phyloP scores from a whole-genome alignment of 92 coral and sea anemone genomes.

The Phenganax subtilis region DNA sequence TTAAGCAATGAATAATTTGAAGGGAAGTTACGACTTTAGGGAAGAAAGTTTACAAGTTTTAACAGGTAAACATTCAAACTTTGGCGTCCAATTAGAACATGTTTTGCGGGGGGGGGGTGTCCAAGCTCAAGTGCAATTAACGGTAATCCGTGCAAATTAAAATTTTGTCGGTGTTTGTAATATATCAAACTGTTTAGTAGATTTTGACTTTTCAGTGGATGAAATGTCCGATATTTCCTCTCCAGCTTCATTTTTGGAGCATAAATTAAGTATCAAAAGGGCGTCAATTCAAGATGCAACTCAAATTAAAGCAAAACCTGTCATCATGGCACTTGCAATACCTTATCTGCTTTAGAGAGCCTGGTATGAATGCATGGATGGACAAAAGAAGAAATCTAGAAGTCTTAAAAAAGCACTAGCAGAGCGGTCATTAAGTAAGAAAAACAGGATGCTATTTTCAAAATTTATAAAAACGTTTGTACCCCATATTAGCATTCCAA shows the following conservation, averaged over 20 bases:
- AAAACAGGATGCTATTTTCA: not conserved
- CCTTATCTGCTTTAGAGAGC: conserved; percentile 55
- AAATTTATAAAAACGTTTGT: not conserved
- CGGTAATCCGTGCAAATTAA: not conserved
- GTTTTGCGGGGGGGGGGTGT: no score
- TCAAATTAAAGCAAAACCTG: conserved; percentile 49
- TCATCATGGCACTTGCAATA: conserved; percentile 56
- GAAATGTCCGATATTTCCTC: conserved; percentile 53
- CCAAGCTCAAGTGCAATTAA: no score
- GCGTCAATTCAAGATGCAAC: conserved; percentile 55
- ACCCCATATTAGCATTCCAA: not conserved
- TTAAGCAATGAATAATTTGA: no score
- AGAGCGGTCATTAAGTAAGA: not conserved
- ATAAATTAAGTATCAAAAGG: conserved; percentile 52
- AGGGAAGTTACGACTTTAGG: no score
- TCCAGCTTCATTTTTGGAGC: conserved; percentile 48
- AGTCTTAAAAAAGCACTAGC: not conserved
- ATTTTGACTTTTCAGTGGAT: not conserved
- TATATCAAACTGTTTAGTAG: not conserved
- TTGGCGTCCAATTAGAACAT: not conserved
- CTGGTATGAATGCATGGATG: conserved; percentile 41
- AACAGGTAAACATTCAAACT: not conserved
- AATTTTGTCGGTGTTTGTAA: not conserved
- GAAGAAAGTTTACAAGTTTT: no score
- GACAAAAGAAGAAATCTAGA: not conserved